phyloP scores from a whole-genome alignment of 2,888 invertebrate species.

The Pseudococcus viburni region DNA sequence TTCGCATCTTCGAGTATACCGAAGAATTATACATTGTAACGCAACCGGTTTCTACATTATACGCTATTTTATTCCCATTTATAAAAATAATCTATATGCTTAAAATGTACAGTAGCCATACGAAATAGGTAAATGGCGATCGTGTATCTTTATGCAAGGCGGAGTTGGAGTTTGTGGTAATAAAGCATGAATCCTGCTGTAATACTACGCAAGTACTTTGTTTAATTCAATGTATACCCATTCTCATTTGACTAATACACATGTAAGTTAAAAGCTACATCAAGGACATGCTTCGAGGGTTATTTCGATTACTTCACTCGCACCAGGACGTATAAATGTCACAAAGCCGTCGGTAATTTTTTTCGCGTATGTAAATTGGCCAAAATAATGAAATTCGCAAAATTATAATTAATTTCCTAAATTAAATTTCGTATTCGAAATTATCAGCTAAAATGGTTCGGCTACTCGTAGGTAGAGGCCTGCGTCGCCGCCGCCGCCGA shows the following conservation, averaged over 20 bases:
- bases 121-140: slow-evolving; percentile 53
- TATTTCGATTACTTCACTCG: neutral
- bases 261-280: neutral
- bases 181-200: slow-evolving; percentile 61
- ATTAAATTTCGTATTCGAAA: slow-evolving; percentile 12
- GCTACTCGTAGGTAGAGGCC: too few relatives aligned
- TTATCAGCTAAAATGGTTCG: too few relatives aligned
- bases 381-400: slow-evolving; percentile 5
- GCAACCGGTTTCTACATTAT: slow-evolving; percentile 61
- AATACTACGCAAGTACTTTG: slow-evolving; percentile 30
- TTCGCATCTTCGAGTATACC: slow-evolving; percentile 45
- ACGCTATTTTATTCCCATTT: slow-evolving; percentile 53
- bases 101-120: slow-evolving; percentile 50
- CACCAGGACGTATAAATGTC: neutral
- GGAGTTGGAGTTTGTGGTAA: slow-evolving; percentile 46
- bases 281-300: neutral
- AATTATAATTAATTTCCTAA: slow-evolving; percentile 34
- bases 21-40: slow-evolving; percentile 13
- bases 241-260: slow-evolving; percentile 50
- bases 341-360: neutral
- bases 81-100: slow-evolving; percentile 48
- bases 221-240: neutral
- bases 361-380: slow-evolving; percentile 6
- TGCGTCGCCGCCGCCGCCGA: too few relatives aligned
- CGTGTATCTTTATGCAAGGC: slow-evolving; percentile 35